Evolutionary conservation across 53 echinoderm and acorn worm genomes (phyloP), one percentile per base, ranked within the genome.

Genomic region (Pentamera pediparva): DNA sequence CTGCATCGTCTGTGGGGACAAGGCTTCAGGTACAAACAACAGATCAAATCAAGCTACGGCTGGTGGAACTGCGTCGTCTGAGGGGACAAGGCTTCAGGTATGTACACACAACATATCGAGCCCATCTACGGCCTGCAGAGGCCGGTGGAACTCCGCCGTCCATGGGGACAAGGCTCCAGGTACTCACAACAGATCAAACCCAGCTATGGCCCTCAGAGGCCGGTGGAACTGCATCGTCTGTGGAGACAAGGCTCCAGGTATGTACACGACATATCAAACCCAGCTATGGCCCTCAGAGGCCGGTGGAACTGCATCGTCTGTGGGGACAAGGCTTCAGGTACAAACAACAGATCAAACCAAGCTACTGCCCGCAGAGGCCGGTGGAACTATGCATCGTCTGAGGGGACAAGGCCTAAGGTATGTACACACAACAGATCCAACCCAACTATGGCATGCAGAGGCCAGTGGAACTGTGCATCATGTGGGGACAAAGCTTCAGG

Each of bases 181-280:
- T n/a, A n/a, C n/a, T n/a, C n/a, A n/a, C n/a, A n/a, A n/a, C n/a
- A n/a, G n/a, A n/a, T n/a, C n/a, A n/a, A n/a, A n/a, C n/a, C n/a
- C n/a, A n/a, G n/a, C n/a, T n/a, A n/a, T n/a, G n/a, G n/a, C n/a
- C n/a, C n/a, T n/a, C n/a, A n/a, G n/a, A n/a, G n/a, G n/a, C n/a
- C n/a, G n/a, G n/a, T n/a, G n/a, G n/a, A n/a, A n/a, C n/a, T 98
- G 98, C 56, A 89, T 90, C 69, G 98, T 98, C 30, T 98, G 98
- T 78, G 98, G 98, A 4, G 98, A 98, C 81, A 98, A 83, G 72
- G 98, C 98, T 10, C 92, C 98, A 77, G 98, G 98, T 98, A 75
- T n/a, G n/a, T n/a, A n/a, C n/a, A n/a, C n/a, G n/a, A n/a, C n/a
- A n/a, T n/a, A n/a, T n/a, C n/a, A n/a, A n/a, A n/a, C n/a, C n/a